Conservation (phyloP, 2,113 vertebrate species). For the Boleophthalmus pectinirostris region DNA sequence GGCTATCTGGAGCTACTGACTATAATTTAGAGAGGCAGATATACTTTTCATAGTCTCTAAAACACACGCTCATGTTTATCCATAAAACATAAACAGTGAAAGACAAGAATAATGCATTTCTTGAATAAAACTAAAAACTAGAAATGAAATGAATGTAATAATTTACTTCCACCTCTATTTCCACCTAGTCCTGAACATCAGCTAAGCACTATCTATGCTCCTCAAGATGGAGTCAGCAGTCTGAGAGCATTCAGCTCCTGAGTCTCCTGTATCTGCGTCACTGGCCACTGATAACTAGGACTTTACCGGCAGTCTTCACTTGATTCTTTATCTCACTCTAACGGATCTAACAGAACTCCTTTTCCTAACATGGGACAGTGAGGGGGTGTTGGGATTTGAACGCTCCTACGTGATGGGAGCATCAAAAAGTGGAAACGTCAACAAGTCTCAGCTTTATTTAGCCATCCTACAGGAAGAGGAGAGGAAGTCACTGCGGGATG, state of each 20-base stretch:
- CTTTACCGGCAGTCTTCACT: slow-evolving; percentile 63
- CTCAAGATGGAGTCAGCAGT: slow-evolving; percentile 61
- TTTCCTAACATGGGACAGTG: slow-evolving; percentile 39
- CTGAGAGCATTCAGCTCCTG: slow-evolving; percentile 55
- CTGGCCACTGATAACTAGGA: slow-evolving; percentile 53
- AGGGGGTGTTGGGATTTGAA: slow-evolving; percentile 29
- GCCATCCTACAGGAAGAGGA: slow-evolving; percentile 5
- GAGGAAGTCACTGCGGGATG: neutral
- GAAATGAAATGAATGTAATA: neutral
- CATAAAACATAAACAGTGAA: too few relatives aligned
- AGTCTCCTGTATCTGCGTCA: slow-evolving; percentile 54
- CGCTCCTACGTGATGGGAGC: slow-evolving; percentile 38
- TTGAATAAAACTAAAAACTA: too few relatives aligned
- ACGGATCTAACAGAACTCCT: slow-evolving; percentile 30
- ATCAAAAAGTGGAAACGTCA: slow-evolving; percentile 40
- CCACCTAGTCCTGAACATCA: slow-evolving; percentile 33
- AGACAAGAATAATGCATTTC: too few relatives aligned
- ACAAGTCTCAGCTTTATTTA: slow-evolving; percentile 37
- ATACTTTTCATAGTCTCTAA: too few relatives aligned
- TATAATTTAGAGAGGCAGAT: neutral
- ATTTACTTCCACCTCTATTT: neutral
- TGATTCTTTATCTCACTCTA: slow-evolving; percentile 64
- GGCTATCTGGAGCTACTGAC: neutral
- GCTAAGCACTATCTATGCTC: slow-evolving; percentile 53
- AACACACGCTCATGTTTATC: too few relatives aligned